Conservation (phyloP, 2,888 invertebrate genomes). For the Pollenia amentaria region DNA sequence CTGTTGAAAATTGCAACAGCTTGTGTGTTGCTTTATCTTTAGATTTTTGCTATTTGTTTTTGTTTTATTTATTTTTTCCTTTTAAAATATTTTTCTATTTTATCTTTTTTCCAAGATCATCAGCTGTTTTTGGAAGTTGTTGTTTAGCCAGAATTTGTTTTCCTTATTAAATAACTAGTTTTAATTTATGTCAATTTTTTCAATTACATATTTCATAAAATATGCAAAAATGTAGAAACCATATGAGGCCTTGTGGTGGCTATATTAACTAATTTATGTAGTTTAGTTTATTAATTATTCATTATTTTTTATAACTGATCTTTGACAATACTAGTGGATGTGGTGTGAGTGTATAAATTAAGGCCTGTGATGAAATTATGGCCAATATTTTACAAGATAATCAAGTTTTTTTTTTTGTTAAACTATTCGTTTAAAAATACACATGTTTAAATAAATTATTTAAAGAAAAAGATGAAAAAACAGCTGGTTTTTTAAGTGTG, state of each 20-base stretch:
- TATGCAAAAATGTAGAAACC: no score
- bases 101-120: no score
- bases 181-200: no score
- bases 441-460: background rate
- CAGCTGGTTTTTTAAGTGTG: no score
- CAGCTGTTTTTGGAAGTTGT: no score
- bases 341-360: slow-evolving; percentile 31
- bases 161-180: no score
- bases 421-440: background rate
- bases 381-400: slow-evolving; percentile 28
- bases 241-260: background rate
- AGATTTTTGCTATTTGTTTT: background rate
- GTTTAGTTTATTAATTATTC: background rate
- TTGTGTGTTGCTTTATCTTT: background rate
- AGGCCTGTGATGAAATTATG: slow-evolving; percentile 19
- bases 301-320: slow-evolving; percentile 37
- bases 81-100: no score
- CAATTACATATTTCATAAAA: no score
- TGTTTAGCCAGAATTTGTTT: no score
- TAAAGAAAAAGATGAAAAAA: no score
- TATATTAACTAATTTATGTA: background rate
- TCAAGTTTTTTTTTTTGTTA: slow-evolving; percentile 9
- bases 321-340: slow-evolving; percentile 23
- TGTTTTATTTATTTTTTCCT: slow-evolving; percentile 24
- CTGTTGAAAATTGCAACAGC: slow-evolving; percentile 47